Evolutionary conservation across 2,888 invertebrate genomes (phyloP), one percentile per base, ranked within the genome.

Genomic region (Aleiodes testaceus): DNA sequence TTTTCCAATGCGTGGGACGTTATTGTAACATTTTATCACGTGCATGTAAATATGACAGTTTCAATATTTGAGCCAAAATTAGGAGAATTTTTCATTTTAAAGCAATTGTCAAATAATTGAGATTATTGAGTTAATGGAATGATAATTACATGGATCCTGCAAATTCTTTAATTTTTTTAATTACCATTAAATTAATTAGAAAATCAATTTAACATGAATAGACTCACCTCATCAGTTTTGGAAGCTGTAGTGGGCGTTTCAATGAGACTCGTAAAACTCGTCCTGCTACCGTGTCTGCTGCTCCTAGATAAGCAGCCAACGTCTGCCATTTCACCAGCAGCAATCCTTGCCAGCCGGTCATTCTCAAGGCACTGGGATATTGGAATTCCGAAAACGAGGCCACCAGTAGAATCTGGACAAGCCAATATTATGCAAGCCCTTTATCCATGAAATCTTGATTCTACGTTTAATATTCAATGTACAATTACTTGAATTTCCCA

Each of bases 331-430:
- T 84, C 87, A 9, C 84, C 85, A 16, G 83, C 75, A 4, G 88
- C 87, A 45, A 88, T 87, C 77, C 90, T 88, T 26, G 89, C 86
- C 70, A 91, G 82, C 72, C 90, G 88, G 87, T 97, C 97, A 79
- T 95, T 94, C 83, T 94, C 93, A 79, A 97, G 91, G 85, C 97
- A 97, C 84, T 94, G 94, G 66, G 92, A 90, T 77, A 97, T 88
- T 1, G 96, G 93, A 77, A 96, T 92, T 7, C 97, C 97, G 83
- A 97, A 97, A 69, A 96, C 94, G 79, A 93, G 89, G 70, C 95
- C 93, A 76, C 89, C 85, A 14, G 72, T 63, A 26, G 77, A 76
- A 70, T 78, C 78, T 78, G 69, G 78, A 79, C 20, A 55, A 55
- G 52, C 22, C 30, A 59, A 53, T 18, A n/a, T n/a, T 20, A 11